phyloP scores from a whole-genome alignment of 2,888 invertebrate species.

The Diarsia brunnea region DNA sequence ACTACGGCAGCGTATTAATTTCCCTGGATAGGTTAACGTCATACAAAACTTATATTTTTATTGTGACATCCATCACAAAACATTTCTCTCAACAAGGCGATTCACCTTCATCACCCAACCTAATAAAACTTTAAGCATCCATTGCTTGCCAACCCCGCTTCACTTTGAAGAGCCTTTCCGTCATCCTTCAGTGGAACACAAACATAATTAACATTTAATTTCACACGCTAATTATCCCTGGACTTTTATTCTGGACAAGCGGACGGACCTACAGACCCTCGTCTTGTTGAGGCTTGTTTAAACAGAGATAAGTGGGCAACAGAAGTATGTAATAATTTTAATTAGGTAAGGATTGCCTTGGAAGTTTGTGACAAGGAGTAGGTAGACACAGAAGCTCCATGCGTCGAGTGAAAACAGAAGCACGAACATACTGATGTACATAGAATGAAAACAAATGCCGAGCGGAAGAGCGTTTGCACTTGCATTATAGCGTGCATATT shows the following conservation, averaged over 20 bases:
- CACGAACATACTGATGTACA: background rate
- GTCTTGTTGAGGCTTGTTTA: constrained; percentile 58
- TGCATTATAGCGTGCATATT: background rate
- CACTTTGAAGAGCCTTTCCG: constrained; percentile 15
- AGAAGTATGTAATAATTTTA: constrained; percentile 63
- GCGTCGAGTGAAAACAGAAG: background rate
- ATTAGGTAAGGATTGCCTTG: constrained; percentile 57
- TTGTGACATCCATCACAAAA: background rate
- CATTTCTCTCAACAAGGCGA: background rate
- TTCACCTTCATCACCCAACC: constrained; percentile 7
- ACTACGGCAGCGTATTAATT: background rate
- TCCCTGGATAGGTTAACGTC: background rate
- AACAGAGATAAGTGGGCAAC: constrained; percentile 50
- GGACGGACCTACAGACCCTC: constrained; percentile 51
- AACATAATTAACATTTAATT: constrained; percentile 63
- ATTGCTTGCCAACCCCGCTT: constrained; percentile 15
- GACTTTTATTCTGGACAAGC: constrained; percentile 63
- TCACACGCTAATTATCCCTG: constrained; percentile 58
- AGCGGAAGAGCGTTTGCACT: background rate
- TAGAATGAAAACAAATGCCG: background rate
- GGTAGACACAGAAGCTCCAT: background rate
- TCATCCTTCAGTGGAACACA: constrained; percentile 47
- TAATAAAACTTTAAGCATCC: constrained; percentile 40
- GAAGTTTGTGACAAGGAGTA: constrained; percentile 34
- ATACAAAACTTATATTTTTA: background rate